Base-by-base conservation (phyloP, 2,888 invertebrate species). In the Chaetogeoica ovagalla region DNA sequence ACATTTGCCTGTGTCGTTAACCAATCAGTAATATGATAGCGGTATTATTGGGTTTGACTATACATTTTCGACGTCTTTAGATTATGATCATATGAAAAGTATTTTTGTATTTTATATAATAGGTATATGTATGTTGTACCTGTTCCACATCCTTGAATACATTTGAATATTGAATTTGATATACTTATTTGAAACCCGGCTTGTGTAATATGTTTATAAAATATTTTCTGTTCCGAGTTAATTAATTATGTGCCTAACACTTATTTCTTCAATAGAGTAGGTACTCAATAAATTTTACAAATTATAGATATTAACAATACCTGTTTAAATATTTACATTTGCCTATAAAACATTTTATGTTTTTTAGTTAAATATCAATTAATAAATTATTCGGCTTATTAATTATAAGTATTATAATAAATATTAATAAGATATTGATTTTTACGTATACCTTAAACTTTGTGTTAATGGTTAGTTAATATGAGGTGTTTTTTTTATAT, bases 51-150 rank as follows among this genome's bases (percentile, higher is more conserved):
- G 23, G 15, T 48, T 68, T 43, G 30, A 30, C 43, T 75, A 66
- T 48, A 65, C 7, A 65, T 55, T 57, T 43, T 76, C 59, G 59
- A 68, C 75, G 2, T 30, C 59, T 68, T 30, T 66, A 59, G 13
- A 66, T 57, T 73, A 52, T 52, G 55, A 66, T 23, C 75, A 75
- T 59, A 23, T 66, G 30, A 66, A 76, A 76, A 76, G 68, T 76
- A 76, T 68, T 76, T 39, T 70, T 23, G 21, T 17, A 74, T 39
- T 37, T 19, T 74, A 23, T 19, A 23, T 55, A 55, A 19, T 23
- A 48, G 48, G 48, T 39, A 43, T 15, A 66, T 59, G 13, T 59
- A 48, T 48, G 48, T 1, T 65, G 3, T 57, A 59, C 59, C 43
- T 30, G 23, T 5, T 68, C 68, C 43, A 30, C 30, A 48, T 48